Conservation (phyloP, 2,888 invertebrate species). For the Tenthredo amoena region DNA sequence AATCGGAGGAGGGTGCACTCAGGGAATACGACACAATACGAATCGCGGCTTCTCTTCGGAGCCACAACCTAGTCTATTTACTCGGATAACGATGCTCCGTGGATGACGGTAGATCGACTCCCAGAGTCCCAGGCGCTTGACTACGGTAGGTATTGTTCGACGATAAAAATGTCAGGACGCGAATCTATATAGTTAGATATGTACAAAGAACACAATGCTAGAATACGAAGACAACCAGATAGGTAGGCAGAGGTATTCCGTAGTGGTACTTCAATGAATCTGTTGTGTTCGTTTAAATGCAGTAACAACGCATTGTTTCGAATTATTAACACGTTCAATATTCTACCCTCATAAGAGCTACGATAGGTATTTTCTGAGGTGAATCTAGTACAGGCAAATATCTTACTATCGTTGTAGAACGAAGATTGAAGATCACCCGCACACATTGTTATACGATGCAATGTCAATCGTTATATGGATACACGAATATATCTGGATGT, state of each 20-base stretch:
- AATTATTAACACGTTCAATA: slow-evolving; percentile 69
- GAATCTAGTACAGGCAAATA: not conserved
- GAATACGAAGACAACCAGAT: slow-evolving; percentile 73
- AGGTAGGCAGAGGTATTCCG: slow-evolving; percentile 59
- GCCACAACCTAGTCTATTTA: slow-evolving; percentile 69
- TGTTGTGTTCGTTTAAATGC: slow-evolving; percentile 75
- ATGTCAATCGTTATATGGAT: not conserved
- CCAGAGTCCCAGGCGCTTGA: slow-evolving; percentile 52
- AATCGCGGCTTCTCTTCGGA: slow-evolving; percentile 70
- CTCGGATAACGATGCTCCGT: slow-evolving; percentile 73
- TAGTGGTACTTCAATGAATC: slow-evolving; percentile 72
- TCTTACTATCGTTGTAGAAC: not conserved
- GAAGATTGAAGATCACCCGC: not conserved
- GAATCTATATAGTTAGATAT: slow-evolving; percentile 75
- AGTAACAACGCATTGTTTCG: slow-evolving; percentile 75
- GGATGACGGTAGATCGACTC: slow-evolving; percentile 69
- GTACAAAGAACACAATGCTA: slow-evolving; percentile 75
- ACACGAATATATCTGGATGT: not conserved
- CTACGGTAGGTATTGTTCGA: slow-evolving; percentile 70
- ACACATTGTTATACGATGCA: not conserved
- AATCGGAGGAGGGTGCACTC: slow-evolving; percentile 57
- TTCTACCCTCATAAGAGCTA: not conserved
- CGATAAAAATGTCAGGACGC: slow-evolving; percentile 75
- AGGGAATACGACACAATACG: slow-evolving; percentile 70
- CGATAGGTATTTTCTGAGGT: not conserved